phyloP scores from a whole-genome alignment of 1,140 invertebrate genomes.

The Physella acuta region DNA sequence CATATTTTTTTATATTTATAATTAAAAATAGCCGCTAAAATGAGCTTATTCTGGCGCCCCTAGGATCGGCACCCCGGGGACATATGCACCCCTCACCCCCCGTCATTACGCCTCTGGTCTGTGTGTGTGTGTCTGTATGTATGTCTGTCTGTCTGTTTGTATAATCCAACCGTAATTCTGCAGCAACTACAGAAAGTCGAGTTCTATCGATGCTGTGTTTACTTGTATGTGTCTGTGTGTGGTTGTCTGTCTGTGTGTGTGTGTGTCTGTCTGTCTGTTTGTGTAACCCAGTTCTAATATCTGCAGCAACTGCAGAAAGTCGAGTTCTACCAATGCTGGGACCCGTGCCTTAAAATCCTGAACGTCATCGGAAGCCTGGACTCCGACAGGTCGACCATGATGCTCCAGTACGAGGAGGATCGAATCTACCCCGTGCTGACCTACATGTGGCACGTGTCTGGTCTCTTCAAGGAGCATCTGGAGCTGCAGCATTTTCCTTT shows the following conservation, averaged over 20 bases:
- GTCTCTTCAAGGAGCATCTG: constrained; percentile 48
- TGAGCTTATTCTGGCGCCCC: too few species aligned
- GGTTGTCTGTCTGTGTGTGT: too few species aligned
- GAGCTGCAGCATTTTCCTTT: constrained; percentile 54
- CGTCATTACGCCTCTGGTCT: too few species aligned
- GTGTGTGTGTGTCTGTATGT: too few species aligned
- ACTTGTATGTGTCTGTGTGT: too few species aligned
- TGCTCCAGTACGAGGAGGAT: constrained; percentile 34
- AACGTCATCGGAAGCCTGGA: constrained; percentile 40
- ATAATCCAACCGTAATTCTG: not conserved
- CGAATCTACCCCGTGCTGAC: constrained; percentile 40
- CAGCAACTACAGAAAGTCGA: too few species aligned
- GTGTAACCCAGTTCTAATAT: not conserved
- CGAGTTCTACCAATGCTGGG: constrained; percentile 29
- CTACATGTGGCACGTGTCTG: constrained; percentile 45
- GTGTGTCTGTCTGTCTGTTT: not conserved
- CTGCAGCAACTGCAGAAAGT: constrained; percentile 3
- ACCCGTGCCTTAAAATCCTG: constrained; percentile 39
- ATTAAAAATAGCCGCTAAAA: too few species aligned
- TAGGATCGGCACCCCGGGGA: too few species aligned
- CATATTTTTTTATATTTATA: too few species aligned
- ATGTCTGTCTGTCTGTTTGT: not conserved
- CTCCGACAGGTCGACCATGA: constrained; percentile 31
- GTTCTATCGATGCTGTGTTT: constrained; percentile 31
- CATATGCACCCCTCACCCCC: too few species aligned